These are phyloP conservation scores for Himalopsyche tibetana DNA, from an alignment of 2,888 invertebrate genomes.

Conservation along the genomic window DNA sequence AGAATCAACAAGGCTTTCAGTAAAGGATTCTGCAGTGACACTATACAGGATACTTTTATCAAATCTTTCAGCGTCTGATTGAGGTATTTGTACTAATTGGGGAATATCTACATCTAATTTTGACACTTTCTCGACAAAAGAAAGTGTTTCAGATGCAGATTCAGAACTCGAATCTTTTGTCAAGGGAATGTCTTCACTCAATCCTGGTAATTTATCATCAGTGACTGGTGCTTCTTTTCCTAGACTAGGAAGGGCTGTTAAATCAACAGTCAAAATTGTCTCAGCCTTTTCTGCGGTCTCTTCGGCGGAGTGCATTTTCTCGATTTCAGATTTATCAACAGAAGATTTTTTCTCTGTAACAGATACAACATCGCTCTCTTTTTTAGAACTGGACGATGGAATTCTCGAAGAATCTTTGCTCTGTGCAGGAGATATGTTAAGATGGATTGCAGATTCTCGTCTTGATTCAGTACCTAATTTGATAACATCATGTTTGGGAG, in stretches of 20 bases:
- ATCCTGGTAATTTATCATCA: conserved; percentile 35
- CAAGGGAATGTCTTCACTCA: not conserved
- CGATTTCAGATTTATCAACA: not conserved
- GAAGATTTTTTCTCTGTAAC: conserved; percentile 60
- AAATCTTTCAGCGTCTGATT: not conserved
- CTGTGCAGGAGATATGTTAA: not conserved
- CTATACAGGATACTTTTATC: not conserved
- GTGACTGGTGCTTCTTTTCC: conserved; percentile 24
- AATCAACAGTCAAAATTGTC: not conserved
- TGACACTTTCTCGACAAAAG: conserved; percentile 30
- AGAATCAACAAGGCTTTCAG: not conserved
- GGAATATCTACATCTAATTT: conserved; percentile 27
- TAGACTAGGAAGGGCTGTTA: not conserved
- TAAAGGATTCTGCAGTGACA: not conserved
- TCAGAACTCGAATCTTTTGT: conserved; percentile 28
- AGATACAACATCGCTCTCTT: not conserved
- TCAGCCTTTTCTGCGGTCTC: not conserved
- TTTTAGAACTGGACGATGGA: not conserved
- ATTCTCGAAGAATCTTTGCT: not conserved
- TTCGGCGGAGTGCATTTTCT: not conserved
- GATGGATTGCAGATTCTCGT: not conserved
- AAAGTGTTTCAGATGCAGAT: conserved; percentile 28
- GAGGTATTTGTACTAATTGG: not conserved
- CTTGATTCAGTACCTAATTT: not conserved
- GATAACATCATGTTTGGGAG: not conserved